Evolutionary conservation across 2,113 vertebrate genomes (phyloP).

Genomic region (Clarias gariepinus): DNA sequence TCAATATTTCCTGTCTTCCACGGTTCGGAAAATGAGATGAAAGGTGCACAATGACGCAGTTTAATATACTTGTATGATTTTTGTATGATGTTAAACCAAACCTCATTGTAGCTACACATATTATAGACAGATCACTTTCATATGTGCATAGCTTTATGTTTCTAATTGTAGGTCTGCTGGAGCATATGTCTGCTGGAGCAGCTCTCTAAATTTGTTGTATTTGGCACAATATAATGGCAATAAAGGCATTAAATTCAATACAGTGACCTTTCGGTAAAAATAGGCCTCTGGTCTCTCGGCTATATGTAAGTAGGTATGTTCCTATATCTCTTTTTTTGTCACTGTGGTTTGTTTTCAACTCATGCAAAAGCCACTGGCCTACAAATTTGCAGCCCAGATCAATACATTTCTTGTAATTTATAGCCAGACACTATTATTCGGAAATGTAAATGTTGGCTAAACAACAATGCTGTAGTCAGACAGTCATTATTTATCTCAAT

Average conservation of each 20-base stretch:
- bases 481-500: conserved; percentile 9
- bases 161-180: too few relatives aligned
- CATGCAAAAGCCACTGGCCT: background rate
- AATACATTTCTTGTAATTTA: background rate
- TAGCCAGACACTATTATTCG: background rate
- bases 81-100: conserved; percentile 5
- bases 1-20: too few relatives aligned
- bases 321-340: background rate
- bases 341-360: background rate
- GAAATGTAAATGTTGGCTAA: background rate
- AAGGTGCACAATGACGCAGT: background rate
- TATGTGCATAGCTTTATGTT: too few relatives aligned
- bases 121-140: too few relatives aligned
- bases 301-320: background rate
- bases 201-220: too few relatives aligned
- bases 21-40: background rate
- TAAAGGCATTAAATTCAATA: too few relatives aligned
- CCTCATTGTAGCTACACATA: conserved; percentile 10
- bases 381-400: background rate
- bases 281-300: too few relatives aligned
- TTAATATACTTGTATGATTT: background rate
- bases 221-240: too few relatives aligned
- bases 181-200: too few relatives aligned
- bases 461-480: background rate
- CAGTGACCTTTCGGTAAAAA: background rate